Conservation (phyloP, 2,797 vertebrate genomes). For the Sardinella longiceps region DNA sequence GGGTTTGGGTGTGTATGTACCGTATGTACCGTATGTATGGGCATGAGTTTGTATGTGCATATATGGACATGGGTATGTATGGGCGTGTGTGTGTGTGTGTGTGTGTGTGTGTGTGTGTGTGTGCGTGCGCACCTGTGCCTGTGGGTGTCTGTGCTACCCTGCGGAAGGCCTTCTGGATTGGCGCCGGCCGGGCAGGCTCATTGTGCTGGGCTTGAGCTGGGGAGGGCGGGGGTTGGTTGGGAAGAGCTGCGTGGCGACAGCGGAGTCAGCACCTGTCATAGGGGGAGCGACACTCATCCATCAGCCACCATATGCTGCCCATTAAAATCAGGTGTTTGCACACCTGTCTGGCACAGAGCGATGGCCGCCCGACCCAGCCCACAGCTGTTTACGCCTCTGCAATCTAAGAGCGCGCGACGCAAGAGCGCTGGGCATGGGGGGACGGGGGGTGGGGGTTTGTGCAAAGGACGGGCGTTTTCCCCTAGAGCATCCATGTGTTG, state of each 20-base stretch:
- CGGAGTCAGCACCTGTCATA: conserved; percentile 74
- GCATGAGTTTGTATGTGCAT: background rate
- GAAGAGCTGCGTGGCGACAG: conserved; percentile 57
- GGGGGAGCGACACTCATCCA: conserved; percentile 68
- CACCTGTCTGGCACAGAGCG: conserved; percentile 57
- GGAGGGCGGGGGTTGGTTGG: background rate
- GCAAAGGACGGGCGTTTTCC: background rate
- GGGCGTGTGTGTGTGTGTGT: background rate
- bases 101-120: background rate
- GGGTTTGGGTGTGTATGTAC: background rate
- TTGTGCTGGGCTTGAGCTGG: background rate
- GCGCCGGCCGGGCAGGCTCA: background rate
- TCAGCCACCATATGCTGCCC: conserved; percentile 78
- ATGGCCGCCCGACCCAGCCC: conserved; percentile 64
- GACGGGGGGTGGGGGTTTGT: background rate
- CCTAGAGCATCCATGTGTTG: background rate
- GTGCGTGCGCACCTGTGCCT: background rate
- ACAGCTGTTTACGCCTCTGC: conserved; percentile 70
- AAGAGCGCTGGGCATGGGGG: background rate
- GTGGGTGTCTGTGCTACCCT: background rate
- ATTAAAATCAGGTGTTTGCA: conserved; percentile 74
- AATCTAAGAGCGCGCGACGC: background rate
- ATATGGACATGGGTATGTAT: background rate
- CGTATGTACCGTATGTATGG: background rate
- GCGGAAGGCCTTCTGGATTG: background rate